Evolutionary conservation across 30 jellyfish, hydroid and myxozoan species (phyloP), one percentile per base, ranked within the genome.

Genomic region (Hydractinia echinata): DNA sequence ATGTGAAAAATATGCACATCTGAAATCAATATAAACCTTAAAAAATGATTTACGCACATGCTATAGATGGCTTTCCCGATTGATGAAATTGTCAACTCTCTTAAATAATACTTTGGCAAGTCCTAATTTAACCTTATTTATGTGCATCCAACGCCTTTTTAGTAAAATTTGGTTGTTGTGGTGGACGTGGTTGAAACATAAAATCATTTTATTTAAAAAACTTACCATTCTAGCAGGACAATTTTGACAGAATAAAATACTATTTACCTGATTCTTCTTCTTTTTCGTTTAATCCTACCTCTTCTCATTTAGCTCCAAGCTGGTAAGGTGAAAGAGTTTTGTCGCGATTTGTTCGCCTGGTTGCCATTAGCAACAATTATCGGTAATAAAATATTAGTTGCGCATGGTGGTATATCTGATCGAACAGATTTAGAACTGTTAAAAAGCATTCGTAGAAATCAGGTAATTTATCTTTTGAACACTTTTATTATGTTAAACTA

Each of bases 331-430:
- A 88, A 82, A 73, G 96, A 88, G 39, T 79, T 88, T 15, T 88
- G 96, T 56, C 64, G 73, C 51, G 80, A 77, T 10, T 73, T 88
- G n/a, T 88, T 88, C 50, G 51, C 89, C 5, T 88, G 96, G 96
- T 83, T 88, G 14, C 96, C 96, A n/a, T 55, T 88, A 18, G 92
- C 92, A 50, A 88, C 96, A 58, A 77, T 82, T 18, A 79, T 88
- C 4, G 76, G 82, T 69, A 78, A 88, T n/a, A 82, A 55, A 54
- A 53, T 81, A n/a, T 88, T 88, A 61, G 93, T 88, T 16, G 85
- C 86, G 7, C 96, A 87, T 52, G 96, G 96, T 54, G 96, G 96
- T 51, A 68, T 88, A 19, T 88, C 96, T 11, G 93, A 88, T 61
- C 85, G 81, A 50, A 88, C 96, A 5, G 93, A 88, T 49, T 82